Base-by-base conservation (phyloP, 2,113 vertebrate genomes). In the Scolopax mira region DNA sequence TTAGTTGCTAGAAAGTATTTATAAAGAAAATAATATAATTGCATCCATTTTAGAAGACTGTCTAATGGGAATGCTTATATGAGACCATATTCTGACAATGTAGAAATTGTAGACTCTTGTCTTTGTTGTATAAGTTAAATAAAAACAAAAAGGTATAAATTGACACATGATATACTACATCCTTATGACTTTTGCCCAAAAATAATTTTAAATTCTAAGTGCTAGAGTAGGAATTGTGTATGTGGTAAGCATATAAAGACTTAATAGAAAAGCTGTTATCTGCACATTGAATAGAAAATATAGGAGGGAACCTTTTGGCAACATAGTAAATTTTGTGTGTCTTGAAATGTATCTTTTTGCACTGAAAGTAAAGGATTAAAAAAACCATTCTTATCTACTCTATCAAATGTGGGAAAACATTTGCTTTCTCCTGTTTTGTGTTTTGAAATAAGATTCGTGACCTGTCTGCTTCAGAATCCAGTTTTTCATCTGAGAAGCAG, bases 91-190 rank as follows among this genome's bases (percentile, higher is more conserved):
- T 75, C 48, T 92, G 39, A 24, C 66, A 90, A 25, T 11, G 58
- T 4, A 78, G 77, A 61, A 62, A 49, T 25, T 61, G 13, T 62
- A n/a, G 58, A 35, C 14, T 70, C 33, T 51, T 80, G 37, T 51
- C 55, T 85, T 74, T 66, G 31, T 69, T 80, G 24, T 57, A 42
- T 3, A 30, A 71, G 11, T 7, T 27, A 15, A 28, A 33, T 30
- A 62, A 41, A 44, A 62, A 28, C n/a, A 58, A 27, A 54, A 46
- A 2, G 1, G 1, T 77, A 15, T 35, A 55, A 37, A 23, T 55
- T 77, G 57, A 27, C 8, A 10, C 1, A 4, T 10, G 3, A 9
- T 73, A 7, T 66, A 41, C 25, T 39, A 39, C 1, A 0, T 64
- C 69, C 11, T 41, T 79, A 31, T 19, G 24, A 78, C 13, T 58